phyloP scores from a whole-genome alignment of 1,140 invertebrate genomes.

The Amyelois transitella region DNA sequence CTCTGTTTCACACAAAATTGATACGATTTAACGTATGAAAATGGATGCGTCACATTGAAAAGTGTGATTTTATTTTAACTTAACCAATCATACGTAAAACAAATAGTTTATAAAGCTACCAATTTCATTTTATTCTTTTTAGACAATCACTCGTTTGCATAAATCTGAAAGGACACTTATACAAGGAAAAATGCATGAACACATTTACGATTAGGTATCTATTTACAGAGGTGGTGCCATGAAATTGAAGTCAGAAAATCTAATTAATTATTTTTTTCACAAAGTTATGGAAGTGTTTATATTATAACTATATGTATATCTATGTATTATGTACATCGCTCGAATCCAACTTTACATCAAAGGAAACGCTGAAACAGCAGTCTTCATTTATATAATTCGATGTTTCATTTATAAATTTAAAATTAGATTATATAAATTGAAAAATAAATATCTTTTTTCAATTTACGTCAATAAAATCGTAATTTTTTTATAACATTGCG shows the following conservation, averaged over 20 bases:
- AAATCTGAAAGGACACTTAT: neutral
- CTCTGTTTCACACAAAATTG: too few species aligned
- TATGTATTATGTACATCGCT: neutral
- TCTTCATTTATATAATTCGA: slow-evolving; percentile 30
- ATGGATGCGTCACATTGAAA: too few species aligned
- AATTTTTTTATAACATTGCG: too few species aligned
- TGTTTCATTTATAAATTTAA: slow-evolving; percentile 12
- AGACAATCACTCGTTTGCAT: neutral
- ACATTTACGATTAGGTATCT: slow-evolving; percentile 4
- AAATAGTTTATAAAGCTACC: neutral
- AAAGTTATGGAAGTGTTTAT: slow-evolving; percentile 9
- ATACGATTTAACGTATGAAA: too few species aligned
- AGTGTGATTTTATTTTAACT: too few species aligned
- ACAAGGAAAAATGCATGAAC: neutral
- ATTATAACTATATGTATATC: neutral
- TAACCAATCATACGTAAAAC: too few species aligned
- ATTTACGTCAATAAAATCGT: too few species aligned
- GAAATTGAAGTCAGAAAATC: neutral
- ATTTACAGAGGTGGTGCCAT: slow-evolving; percentile 4
- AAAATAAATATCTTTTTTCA: neutral
- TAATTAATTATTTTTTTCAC: slow-evolving; percentile 5
- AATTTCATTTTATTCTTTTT: neutral
- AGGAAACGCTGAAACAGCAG: slow-evolving; percentile 26
- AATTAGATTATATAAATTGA: neutral
- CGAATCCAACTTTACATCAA: slow-evolving; percentile 14